Evolutionary conservation across 2,113 vertebrate genomes (phyloP), one percentile per base, ranked within the genome.

Genomic region (Cnemophilus loriae): DNA sequence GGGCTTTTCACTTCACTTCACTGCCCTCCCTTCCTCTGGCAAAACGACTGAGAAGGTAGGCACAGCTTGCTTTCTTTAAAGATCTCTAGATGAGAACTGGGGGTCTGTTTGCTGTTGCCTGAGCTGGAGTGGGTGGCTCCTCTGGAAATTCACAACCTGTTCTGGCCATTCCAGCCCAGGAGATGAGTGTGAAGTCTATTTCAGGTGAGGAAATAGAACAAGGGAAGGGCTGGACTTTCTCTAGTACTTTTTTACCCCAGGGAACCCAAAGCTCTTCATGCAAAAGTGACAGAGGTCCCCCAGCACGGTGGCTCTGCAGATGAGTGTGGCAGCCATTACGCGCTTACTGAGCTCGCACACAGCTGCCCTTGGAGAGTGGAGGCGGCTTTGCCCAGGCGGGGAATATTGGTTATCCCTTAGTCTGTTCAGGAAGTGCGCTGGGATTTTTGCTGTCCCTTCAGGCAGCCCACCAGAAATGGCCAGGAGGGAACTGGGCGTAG

Each of bases 221-320:
- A 83, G 60, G 21, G 56, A 86, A 90, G 35, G 65, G 26, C 42
- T 95, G 88, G 88, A 63, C 56, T 95, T 95, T 93, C 82, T 91
- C 78, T 63, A 68, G 90, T 56, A 73, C 16, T 81, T 89, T 90
- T 94, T 88, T n/a, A 63, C 89, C 68, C 88, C 89, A 87, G 94
- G 76, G 95, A 96, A 10, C 42, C 64, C 80, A 60, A 96, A 96
- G 91, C 75, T 95, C 89, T 97, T 97, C 93, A 92, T 81, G 95
- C 91, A 96, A 87, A 67, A 56, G 65, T 87, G 93, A 27, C 93
- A 90, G 96, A 95, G 84, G 68, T 84, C 60, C 88, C 94, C 53
- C 46, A 87, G 87, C 2, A 6, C 5, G 1, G 91, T 71, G 82
- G 87, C 75, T 94, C 80, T 7, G 17, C 80, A 64, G 93, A 82